Percentiles rank a stretch among this genome's conserved stretches.
These are phyloP conservation scores for Irena cyanogastra DNA, from an alignment of 2,113 vertebrate genomes.

Conservation along the genomic window DNA sequence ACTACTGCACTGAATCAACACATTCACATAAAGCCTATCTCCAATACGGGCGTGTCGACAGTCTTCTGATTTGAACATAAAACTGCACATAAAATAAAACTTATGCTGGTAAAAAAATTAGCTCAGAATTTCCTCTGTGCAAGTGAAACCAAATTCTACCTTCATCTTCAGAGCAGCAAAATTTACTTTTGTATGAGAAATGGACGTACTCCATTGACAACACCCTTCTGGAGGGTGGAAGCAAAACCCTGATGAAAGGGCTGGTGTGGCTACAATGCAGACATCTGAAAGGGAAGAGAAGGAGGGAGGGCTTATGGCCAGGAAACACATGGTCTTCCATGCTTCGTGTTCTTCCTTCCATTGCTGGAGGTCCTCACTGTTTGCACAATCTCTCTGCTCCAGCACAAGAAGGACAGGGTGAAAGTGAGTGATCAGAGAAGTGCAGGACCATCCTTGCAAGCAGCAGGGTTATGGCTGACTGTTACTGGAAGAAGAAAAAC, in stretches of 20 bases:
- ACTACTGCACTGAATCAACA: not conserved
- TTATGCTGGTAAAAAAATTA: not conserved
- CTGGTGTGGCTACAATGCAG: not conserved
- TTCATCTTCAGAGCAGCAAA: not conserved
- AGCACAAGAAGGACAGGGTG: not conserved
- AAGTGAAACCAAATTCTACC: not conserved
- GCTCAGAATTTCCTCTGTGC: not conserved
- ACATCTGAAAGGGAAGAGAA: not conserved
- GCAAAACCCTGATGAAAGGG: not conserved
- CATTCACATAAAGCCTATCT: not conserved
- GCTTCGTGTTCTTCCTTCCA: not conserved
- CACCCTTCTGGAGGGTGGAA: fast-evolving
- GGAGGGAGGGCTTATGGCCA: not conserved
- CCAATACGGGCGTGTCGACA: not conserved
- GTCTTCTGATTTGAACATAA: not conserved
- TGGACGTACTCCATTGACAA: not conserved
- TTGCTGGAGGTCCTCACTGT: not conserved
- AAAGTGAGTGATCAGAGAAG: not conserved
- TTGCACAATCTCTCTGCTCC: not conserved
- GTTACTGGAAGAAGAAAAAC: not conserved
- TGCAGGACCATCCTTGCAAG: not conserved
- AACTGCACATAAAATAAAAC: not conserved
- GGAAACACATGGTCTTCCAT: not conserved
- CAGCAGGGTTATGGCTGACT: not conserved
- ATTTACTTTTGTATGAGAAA: not conserved